Evolutionary conservation across 2,888 invertebrate species (phyloP), one percentile per base, ranked within the genome.

Genomic region (Loripinus fragilis): DNA sequence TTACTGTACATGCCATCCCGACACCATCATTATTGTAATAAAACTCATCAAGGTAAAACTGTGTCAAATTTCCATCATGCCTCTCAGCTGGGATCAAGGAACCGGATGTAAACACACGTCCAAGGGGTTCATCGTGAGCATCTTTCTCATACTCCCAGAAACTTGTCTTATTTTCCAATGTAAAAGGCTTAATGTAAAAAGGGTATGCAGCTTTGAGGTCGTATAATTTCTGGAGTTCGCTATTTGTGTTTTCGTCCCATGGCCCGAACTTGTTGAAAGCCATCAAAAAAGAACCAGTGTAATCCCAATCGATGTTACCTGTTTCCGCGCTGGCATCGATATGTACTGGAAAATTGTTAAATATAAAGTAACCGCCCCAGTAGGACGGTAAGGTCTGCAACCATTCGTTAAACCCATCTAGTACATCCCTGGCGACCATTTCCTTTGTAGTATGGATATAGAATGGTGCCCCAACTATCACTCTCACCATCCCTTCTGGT

Each of bases 281-380:
- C 3, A 86, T 50, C 0, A 33, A 38, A 5, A 84, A 7, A 0
- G 48, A 12, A 17, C 86, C 84, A 3, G 33, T 76, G 20, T 70
- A 28, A 45, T 45, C 12, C 0, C 0, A 35, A 2, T 42, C 25
- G 2, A 2, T 28, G 28, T 25, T 28, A 17, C 60, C 60, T 2
- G 60, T 60, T 33, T 60, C 60, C 3, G 65, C 70, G 33, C 23
- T 65, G 15, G 30, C 33, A 0, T 35, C 35, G 30, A 65, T 38
- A 20, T 41, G 50, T 10, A 23, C 38, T 20, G 67, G 66, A 10
- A 20, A 23, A 42, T 85, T 85, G 23, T 74, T 50, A 2, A 78
- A 25, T 0, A 86, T 0, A 28, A 71, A 78, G 55, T 86, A 86
- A 0, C 86, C 86, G 2, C 86, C 86, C 81, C 82, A 86, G 48